These are phyloP conservation scores for Anoplophora glabripennis DNA, from an alignment of 1,140 invertebrate species.

Conservation along the genomic window DNA sequence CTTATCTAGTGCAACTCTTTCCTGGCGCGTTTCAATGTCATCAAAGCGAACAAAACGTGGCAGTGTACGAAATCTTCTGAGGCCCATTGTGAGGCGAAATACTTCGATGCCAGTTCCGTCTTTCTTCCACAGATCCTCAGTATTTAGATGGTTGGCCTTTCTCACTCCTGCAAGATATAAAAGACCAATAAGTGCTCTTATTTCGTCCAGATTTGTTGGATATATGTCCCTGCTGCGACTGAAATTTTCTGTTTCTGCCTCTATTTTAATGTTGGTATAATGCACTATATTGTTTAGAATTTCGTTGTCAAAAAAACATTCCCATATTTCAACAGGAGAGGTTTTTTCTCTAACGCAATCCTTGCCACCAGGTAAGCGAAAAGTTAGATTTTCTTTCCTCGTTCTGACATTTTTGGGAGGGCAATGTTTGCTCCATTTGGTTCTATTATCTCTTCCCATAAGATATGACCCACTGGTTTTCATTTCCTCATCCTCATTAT, in stretches of 20 bases:
- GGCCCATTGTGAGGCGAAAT: neutral
- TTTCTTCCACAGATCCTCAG: neutral
- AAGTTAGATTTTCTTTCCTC: neutral
- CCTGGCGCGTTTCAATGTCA: no score
- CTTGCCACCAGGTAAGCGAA: constrained; percentile 18
- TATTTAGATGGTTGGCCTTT: constrained; percentile 2
- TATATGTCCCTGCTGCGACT: no score
- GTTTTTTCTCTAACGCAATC: constrained; percentile 16
- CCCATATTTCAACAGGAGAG: neutral
- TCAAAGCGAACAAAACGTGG: no score
- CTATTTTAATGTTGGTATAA: no score
- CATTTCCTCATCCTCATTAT: no score
- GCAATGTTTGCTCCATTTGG: constrained; percentile 2
- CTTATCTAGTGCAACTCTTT: no score
- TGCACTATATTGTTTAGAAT: no score
- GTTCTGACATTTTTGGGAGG: neutral
- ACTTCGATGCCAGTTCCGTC: neutral
- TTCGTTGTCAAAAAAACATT: constrained; percentile 6
- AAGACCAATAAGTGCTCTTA: constrained; percentile 1
- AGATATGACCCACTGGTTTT: neutral
- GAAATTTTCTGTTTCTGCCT: no score
- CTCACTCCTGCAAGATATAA: neutral
- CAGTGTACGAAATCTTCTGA: no score
- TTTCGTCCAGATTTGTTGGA: neutral
- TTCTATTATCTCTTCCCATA: neutral